phyloP scores from a whole-genome alignment of 2,888 invertebrate species.

The Maniola hyperantus region DNA sequence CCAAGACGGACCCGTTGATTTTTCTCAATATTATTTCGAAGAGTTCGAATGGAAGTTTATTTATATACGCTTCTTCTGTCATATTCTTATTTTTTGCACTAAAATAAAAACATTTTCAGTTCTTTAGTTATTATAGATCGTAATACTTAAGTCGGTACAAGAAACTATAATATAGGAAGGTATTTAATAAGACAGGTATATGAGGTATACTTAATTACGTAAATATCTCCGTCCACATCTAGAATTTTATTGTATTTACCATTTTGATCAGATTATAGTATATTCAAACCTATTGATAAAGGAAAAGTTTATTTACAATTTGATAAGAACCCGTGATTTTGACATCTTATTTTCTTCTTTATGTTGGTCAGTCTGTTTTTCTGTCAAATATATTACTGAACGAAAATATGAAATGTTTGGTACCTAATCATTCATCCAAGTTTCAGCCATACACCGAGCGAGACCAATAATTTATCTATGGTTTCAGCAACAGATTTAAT shows the following conservation, averaged over 20 bases:
- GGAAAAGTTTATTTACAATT: constrained; percentile 3
- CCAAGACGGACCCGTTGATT: constrained; percentile 59
- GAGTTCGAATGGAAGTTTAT: constrained; percentile 62
- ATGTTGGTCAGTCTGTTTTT: constrained; percentile 28
- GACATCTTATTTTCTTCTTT: constrained; percentile 44
- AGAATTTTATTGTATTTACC: neutral
- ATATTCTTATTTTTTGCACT: constrained; percentile 33
- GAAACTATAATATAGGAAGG: neutral
- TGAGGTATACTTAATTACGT: neutral
- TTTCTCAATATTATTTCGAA: constrained; percentile 60
- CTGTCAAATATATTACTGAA: constrained; percentile 13
- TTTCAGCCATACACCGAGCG: too few species aligned
- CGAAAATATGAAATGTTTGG: neutral
- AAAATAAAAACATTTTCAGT: constrained; percentile 1
- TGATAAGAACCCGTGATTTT: constrained; percentile 59
- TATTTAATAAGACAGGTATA: too few species aligned
- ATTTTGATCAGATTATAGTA: constrained; percentile 18
- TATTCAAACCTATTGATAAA: too few species aligned
- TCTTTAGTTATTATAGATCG: neutral
- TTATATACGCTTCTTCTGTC: constrained; percentile 45
- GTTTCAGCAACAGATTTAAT: too few species aligned
- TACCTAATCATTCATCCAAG: too few species aligned
- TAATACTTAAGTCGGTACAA: too few species aligned
- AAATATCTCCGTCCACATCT: neutral
- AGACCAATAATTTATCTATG: too few species aligned